Evolutionary conservation across 2,888 invertebrate genomes (phyloP), one percentile per base, ranked within the genome.

Genomic region (Melolontha melolontha): DNA sequence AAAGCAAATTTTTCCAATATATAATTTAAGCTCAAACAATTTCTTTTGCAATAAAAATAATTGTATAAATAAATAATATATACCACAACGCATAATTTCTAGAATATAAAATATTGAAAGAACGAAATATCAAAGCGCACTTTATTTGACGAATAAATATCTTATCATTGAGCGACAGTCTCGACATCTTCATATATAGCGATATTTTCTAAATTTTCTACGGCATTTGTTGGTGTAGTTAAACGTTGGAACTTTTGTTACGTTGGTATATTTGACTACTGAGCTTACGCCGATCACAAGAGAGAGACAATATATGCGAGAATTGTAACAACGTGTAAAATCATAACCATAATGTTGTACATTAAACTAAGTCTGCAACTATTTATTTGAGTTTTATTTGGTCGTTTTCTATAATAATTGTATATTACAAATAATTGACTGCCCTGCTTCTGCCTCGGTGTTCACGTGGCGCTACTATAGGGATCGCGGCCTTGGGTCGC

Each of bases 401-500:
- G 40, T 72, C 70, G 27, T 7, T 17, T n/a, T 47, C 54, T 67
- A 8, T 65, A 10, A 34, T 49, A 7, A 57, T 51, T 2, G 69
- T 44, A n/a, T 42, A 44, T 63, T 73, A 71, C 40, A 34, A 59
- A 27, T 64, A 71, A 66, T 50, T 66, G 44, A 7, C 68, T 2
- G 51, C 65, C 54, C 74, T 70, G 41, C 72, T 70, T 16, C 73
- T 67, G 12, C 72, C 72, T n/a, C 73, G 68, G 22, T 67, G 71
- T 65, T 72, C 73, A 11, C 90, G 89, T 1, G 92, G 92, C 41
- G 90, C 88, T 70, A 93, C 87, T 74, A 93, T 93, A 59, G 95
- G 95, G 77, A 95, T 94, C 68, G 94, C 94, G 71, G 92, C 92
- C 77, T 93, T 94, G 55, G 93, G 93, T 64, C 95, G 87, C 64